Evolutionary conservation across 2,888 invertebrate species (phyloP), one percentile per base, ranked within the genome.

Genomic region (Ectobius pallidus): DNA sequence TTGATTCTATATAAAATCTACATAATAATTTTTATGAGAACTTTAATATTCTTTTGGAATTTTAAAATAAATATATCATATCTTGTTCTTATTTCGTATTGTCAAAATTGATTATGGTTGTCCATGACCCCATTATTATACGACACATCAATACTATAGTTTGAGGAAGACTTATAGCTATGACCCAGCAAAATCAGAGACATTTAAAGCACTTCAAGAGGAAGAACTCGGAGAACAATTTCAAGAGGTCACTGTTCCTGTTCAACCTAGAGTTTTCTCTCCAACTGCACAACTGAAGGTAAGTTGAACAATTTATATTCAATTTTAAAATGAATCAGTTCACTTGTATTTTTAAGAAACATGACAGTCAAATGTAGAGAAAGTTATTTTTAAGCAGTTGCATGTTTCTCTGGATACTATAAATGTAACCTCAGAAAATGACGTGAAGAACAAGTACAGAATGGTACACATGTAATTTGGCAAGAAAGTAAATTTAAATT

Each of bases 171-270:
- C 91, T 77, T 84, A 90, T 82, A 89, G 88, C 82, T 95, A 91
- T 87, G 94, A 95, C 87, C 95, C 95, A 78, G 91, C 92, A 82
- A 91, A 92, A 86, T 95, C 94, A 81, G 94, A 94, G 84, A 93
- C 95, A 73, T 94, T 89, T 88, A 92, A 91, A 86, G 93, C 92
- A 80, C 89, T 95, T 76, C 92, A 94, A 84, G 95, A 95, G 84
- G 89, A 90, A 77, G 89, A 89, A 78, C 83, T 86, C 67, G 91
- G 89, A 76, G 74, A 65, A n/a, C 82, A 84, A 70, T 85, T 89
- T 78, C 90, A 90, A 75, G 92, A 92, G 84, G 88, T 91, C 79
- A 87, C 88, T 78, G 86, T 87, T 79, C 76, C 77, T 2, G 90
- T 89, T 73, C 91, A 91, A 81, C 86, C 89, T 79, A 93, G 90